Evolutionary conservation across 2,113 vertebrate genomes (phyloP).

Genomic region (Proteles cristata): DNA sequence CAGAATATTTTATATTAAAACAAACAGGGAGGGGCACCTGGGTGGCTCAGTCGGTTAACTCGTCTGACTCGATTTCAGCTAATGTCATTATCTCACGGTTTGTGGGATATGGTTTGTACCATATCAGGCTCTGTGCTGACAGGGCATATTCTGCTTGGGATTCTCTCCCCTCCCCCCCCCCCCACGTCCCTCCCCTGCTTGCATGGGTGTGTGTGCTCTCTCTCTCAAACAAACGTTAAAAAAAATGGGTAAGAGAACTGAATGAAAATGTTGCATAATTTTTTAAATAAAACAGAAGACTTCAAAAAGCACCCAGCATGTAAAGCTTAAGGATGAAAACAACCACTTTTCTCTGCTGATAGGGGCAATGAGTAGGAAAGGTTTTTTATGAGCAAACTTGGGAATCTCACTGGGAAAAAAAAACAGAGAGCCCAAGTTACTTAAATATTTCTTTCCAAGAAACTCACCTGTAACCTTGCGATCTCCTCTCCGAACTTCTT

Average conservation of each 20-base stretch:
- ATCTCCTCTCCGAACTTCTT: constrained; percentile 99
- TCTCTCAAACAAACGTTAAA: not conserved
- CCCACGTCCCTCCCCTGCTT: not conserved
- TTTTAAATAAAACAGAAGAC: not conserved
- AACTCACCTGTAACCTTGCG: constrained; percentile 93
- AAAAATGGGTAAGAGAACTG: not conserved
- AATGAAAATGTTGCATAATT: not conserved
- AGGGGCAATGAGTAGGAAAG: not conserved
- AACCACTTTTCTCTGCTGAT: not conserved
- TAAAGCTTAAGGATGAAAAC: constrained; percentile 27
- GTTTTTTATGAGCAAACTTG: not conserved
- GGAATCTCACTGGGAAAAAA: not conserved
- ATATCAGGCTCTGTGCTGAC: not conserved
- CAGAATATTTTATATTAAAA: constrained; percentile 44
- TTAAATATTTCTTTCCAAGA: not conserved
- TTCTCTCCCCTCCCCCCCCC: not conserved
- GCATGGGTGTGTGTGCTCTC: not conserved
- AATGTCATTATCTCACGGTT: not conserved
- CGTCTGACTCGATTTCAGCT: not conserved
- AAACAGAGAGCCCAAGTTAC: not conserved
- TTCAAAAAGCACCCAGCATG: not conserved
- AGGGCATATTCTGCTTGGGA: not conserved
- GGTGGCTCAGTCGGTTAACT: not conserved
- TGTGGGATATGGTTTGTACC: not conserved
- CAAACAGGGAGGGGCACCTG: not conserved